Base-by-base conservation (phyloP, 23 tunicate genomes). In the Trididemnum nubilum region DNA sequence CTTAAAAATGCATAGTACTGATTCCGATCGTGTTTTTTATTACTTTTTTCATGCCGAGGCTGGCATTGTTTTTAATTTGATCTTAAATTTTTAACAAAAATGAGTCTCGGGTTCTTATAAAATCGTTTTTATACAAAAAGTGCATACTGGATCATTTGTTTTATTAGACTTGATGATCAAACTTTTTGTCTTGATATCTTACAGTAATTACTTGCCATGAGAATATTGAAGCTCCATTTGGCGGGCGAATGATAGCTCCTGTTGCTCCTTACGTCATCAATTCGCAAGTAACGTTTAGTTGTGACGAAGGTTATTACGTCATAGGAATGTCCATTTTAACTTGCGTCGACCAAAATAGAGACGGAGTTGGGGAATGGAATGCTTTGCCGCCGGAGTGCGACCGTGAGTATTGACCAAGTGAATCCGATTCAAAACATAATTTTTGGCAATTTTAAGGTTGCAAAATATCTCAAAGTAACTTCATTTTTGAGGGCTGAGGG, bases 341-440 rank as follows among this genome's bases (percentile, higher is more conserved):
- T 0, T 83, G 87, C 60, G 36, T 61, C 1, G 88, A 85, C 26
- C 36, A 22, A 26, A 64, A 85, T 33, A 31, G 35, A 0, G 80
- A 85, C 30, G 88, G 76, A 1, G 51, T 38, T 33, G 86, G 86
- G 1, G 75, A 75, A 38, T 88, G 92, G 92, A 35, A 65, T 51
- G 49, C 34, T 0, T 33, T 29, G 44, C 65, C 61, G 12, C 88
- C 88, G 49, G 7, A 69, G n/a, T 85, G 88, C 34, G 76, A 65
- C 44, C 57, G 88, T 85, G 52, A 66, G 88, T 81, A 21, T 4
- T 18, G 7, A 63, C 4, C 69, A 21, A 63, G 28, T 26, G 69
- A 7, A 4, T 15, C 25, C 25, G 69, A n/a, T n/a, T n/a, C n/a
- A n/a, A n/a, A n/a, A 12, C 57, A 12, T 12, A 50, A 50, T 50